Conservation (phyloP, 2,888 invertebrate genomes). For the Caenorhabditis macrosperma region DNA sequence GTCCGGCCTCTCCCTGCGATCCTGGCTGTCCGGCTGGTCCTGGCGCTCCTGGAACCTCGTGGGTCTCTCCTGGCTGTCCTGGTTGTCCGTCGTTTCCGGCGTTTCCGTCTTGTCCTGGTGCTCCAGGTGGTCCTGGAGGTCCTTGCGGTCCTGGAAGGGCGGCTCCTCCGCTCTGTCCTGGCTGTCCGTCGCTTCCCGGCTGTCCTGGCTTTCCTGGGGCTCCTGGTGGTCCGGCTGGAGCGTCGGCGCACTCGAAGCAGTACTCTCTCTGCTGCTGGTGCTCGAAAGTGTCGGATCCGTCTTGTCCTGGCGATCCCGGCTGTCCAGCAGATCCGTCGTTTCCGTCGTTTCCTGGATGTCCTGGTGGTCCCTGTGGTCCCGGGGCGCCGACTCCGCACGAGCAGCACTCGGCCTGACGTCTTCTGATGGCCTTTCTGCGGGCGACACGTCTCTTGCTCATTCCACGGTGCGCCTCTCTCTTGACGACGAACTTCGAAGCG, state of each 20-base stretch:
- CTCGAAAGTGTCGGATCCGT: slow-evolving; percentile 54
- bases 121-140: slow-evolving; percentile 67
- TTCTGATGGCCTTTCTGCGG: slow-evolving; percentile 49
- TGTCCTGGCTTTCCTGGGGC: slow-evolving; percentile 66
- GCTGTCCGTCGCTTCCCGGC: slow-evolving; percentile 67
- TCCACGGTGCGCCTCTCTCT: slow-evolving; percentile 52
- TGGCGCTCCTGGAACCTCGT: slow-evolving; percentile 63
- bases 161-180: slow-evolving; percentile 59
- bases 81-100: slow-evolving; percentile 68
- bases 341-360: slow-evolving; percentile 60
- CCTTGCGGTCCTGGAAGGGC: slow-evolving; percentile 67
- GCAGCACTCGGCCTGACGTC: slow-evolving; percentile 64
- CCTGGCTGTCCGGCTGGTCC: slow-evolving; percentile 71
- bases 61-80: slow-evolving; percentile 63
- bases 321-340: slow-evolving; percentile 64
- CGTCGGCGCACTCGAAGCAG: slow-evolving; percentile 75
- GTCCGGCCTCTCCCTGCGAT: slow-evolving; percentile 64
- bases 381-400: slow-evolving; percentile 67
- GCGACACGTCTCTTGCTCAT: slow-evolving; percentile 43
- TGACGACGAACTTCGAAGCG: slow-evolving; percentile 54
- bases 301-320: slow-evolving; percentile 60
- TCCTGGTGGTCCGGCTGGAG: slow-evolving; percentile 72
- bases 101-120: slow-evolving; percentile 64
- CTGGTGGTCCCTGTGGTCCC: slow-evolving; percentile 63
- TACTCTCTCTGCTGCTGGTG: slow-evolving; percentile 57